phyloP scores from a whole-genome alignment of 2,797 vertebrate genomes.

The Cetoscarus ocellatus region DNA sequence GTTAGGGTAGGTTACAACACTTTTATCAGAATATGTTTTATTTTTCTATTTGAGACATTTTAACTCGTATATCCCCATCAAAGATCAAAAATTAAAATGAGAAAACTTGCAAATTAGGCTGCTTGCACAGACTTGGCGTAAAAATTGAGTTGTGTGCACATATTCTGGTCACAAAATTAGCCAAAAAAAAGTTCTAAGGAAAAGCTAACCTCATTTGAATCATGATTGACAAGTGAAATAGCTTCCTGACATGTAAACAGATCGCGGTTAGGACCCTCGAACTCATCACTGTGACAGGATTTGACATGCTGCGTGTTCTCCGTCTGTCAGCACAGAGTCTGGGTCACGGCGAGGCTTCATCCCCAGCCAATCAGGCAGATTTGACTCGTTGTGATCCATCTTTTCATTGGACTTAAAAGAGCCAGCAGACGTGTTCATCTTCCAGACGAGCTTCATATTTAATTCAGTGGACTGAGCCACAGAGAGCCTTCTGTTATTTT shows the following conservation, averaged over 20 bases:
- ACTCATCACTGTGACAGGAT: not conserved
- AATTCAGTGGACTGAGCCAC: constrained; percentile 43
- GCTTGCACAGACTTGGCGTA: too few relatives aligned
- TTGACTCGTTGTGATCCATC: constrained; percentile 34
- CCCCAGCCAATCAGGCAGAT: constrained; percentile 11
- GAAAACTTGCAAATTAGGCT: too few relatives aligned
- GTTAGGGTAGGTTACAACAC: too few relatives aligned
- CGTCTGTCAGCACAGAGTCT: constrained; percentile 7
- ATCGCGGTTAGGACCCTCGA: not conserved
- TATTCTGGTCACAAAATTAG: too few relatives aligned
- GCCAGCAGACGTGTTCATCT: constrained; percentile 42
- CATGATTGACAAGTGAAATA: not conserved
- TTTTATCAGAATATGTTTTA: too few relatives aligned
- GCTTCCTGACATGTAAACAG: not conserved
- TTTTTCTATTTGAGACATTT: too few relatives aligned
- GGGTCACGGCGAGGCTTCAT: not conserved
- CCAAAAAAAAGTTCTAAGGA: too few relatives aligned
- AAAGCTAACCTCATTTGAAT: too few relatives aligned
- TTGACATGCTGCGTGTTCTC: not conserved
- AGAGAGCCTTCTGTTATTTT: constrained; percentile 46
- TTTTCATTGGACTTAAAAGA: constrained; percentile 20
- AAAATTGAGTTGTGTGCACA: too few relatives aligned
- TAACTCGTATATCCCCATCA: too few relatives aligned
- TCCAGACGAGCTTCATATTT: constrained; percentile 58
- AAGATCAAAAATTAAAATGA: too few relatives aligned